These are phyloP conservation scores for Drosophila chauvacae DNA, from an alignment of 1,140 invertebrate species.

Conservation along the genomic window DNA sequence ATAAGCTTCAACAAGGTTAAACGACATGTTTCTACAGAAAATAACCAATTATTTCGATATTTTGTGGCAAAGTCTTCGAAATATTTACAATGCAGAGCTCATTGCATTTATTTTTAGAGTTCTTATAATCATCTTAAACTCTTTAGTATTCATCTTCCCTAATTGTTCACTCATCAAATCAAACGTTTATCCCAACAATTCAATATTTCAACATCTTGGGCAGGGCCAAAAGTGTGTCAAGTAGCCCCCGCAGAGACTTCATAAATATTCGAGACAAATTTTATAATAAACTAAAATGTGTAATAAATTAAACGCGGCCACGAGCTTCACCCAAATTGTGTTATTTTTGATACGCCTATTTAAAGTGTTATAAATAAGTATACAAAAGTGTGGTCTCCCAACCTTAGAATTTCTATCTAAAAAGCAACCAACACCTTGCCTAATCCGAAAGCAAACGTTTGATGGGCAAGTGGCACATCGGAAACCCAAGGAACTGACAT, in stretches of 20 bases:
- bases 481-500: conserved; percentile 31
- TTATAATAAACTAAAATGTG: conserved; percentile 24
- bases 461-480: conserved; percentile 14
- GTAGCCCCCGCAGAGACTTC: not conserved
- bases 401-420: conserved; percentile 6
- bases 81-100: not conserved
- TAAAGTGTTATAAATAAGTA: conserved; percentile 29
- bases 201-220: conserved; percentile 3
- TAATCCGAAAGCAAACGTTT: conserved; percentile 10
- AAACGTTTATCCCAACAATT: conserved; percentile 17
- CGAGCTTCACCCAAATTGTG: conserved; percentile 19
- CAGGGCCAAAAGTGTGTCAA: conserved; percentile 24
- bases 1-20: too few relatives aligned
- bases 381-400: not conserved
- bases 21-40: too few relatives aligned
- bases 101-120: rapidly evolving
- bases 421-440: conserved; percentile 1
- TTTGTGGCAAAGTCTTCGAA: not conserved
- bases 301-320: conserved; percentile 23
- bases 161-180: not conserved
- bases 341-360: conserved; percentile 15
- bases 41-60: not conserved
- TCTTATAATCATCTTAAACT: not conserved
- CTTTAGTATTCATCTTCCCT: not conserved
- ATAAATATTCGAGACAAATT: conserved; percentile 29